A percentile compares a stretch with the other conserved stretches of the same genome.
phyloP scores from a whole-genome alignment of 2,113 vertebrate species.

The Odontesthes bonariensis region DNA sequence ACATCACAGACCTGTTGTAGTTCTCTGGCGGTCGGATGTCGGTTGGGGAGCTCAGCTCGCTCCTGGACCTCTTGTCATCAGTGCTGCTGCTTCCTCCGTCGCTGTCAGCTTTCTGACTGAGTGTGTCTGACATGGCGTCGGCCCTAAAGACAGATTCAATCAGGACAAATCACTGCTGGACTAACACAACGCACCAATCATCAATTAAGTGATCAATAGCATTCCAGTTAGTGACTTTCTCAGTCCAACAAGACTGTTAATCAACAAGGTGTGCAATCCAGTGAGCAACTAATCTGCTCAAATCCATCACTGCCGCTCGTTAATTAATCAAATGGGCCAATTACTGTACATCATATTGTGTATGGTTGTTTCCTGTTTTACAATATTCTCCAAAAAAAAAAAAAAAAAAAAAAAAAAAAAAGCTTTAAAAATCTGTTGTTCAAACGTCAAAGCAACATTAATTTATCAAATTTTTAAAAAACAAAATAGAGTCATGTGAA shows the following conservation, averaged over 20 bases:
- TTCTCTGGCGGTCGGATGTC: conserved; percentile 89
- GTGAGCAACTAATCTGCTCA: conserved; percentile 21
- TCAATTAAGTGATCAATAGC: conserved; percentile 51
- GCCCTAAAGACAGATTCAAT: conserved; percentile 82
- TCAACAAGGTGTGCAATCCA: conserved; percentile 28
- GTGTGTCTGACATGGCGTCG: conserved; percentile 91
- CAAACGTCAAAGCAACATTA: too few relatives aligned
- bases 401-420: neutral
- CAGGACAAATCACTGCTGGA: conserved; percentile 28
- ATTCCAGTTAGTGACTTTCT: conserved; percentile 19
- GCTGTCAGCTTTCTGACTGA: conserved; percentile 93
- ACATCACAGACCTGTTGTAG: conserved; percentile 88
- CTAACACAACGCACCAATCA: conserved; percentile 28
- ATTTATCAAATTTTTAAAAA: too few relatives aligned
- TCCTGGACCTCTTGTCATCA: conserved; percentile 91
- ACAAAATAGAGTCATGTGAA: too few relatives aligned
- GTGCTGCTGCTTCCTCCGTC: conserved; percentile 86
- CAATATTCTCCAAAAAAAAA: neutral
- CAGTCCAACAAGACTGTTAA: conserved; percentile 22
- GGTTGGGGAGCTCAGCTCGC: conserved; percentile 94
- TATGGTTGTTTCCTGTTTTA: neutral
- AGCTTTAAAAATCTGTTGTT: neutral
- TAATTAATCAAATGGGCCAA: conserved; percentile 6
- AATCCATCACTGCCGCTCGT: conserved; percentile 23
- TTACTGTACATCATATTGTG: neutral